phyloP scores from a whole-genome alignment of 2,888 invertebrate genomes.

The Scaptomyza parva region DNA sequence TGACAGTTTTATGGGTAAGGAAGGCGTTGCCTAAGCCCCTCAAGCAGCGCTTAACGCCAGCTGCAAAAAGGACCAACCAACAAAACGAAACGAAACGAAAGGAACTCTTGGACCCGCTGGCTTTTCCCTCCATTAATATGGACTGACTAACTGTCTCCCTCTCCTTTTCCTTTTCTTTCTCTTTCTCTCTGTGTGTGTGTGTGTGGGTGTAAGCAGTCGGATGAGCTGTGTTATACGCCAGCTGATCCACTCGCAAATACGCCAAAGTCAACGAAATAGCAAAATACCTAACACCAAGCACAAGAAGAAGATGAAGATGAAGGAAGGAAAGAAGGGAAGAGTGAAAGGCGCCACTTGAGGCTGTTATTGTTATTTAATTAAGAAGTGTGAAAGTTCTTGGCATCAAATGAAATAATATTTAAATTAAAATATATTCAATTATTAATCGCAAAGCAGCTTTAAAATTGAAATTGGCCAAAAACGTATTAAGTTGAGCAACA shows the following conservation, averaged over 20 bases:
- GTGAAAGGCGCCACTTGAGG: background rate
- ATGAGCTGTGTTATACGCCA: slow-evolving; percentile 64
- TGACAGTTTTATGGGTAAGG: slow-evolving; percentile 52
- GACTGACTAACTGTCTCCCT: slow-evolving; percentile 3
- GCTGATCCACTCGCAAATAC: slow-evolving; percentile 63
- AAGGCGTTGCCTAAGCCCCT: slow-evolving; percentile 61
- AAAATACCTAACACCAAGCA: slow-evolving; percentile 33
- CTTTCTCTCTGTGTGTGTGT: background rate
- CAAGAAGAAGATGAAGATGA: background rate
- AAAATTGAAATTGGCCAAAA: background rate
- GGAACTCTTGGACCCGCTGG: slow-evolving; percentile 22
- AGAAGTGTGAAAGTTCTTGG: background rate
- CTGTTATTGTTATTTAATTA: slow-evolving; percentile 4
- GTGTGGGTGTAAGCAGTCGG: slow-evolving; percentile 60
- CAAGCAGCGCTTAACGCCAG: slow-evolving; percentile 64
- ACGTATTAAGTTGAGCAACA: slow-evolving; percentile 1
- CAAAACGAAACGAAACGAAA: background rate
- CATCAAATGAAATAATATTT: background rate
- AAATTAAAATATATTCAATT: background rate
- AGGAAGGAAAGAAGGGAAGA: background rate
- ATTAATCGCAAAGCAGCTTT: slow-evolving; percentile 7
- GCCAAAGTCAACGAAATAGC: slow-evolving; percentile 25
- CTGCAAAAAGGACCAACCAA: slow-evolving; percentile 33
- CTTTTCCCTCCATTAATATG: slow-evolving; percentile 10
- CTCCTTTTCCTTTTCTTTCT: too few species aligned